Percentiles rank a stretch among this genome's conserved stretches.
These are phyloP conservation scores for Rallus limicola DNA, from an alignment of 2,113 vertebrate species.

Conservation along the genomic window DNA sequence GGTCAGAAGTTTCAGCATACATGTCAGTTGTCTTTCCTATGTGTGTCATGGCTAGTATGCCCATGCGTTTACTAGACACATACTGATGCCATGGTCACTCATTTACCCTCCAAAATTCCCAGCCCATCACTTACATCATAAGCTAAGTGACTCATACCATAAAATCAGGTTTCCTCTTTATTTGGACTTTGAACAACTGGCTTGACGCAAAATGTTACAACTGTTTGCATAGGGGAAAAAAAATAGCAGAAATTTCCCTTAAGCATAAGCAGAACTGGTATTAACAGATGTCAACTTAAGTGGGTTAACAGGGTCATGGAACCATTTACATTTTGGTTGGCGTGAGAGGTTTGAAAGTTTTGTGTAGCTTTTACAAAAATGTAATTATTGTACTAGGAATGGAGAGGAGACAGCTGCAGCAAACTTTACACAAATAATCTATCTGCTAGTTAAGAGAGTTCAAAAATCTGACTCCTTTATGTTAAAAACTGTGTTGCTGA, in stretches of 20 bases:
- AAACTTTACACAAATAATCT: neutral
- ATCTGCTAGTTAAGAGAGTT: neutral
- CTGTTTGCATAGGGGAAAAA: neutral
- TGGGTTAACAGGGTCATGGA: neutral
- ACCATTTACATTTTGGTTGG: neutral
- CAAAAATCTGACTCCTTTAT: neutral
- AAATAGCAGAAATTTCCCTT: constrained; percentile 13
- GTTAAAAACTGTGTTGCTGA: neutral
- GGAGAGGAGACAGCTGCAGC: neutral
- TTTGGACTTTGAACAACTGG: constrained; percentile 14
- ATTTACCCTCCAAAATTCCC: neutral
- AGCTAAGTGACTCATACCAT: neutral
- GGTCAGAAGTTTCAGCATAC: neutral
- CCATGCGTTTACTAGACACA: neutral
- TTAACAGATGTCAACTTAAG: neutral
- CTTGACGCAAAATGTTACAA: constrained; percentile 35
- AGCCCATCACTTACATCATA: constrained; percentile 12
- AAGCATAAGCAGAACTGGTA: neutral
- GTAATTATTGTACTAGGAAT: neutral
- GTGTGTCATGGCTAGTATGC: neutral
- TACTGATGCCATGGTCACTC: neutral
- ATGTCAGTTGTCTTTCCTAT: neutral
- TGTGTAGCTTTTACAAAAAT: neutral
- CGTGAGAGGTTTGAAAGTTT: neutral
- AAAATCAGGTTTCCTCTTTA: constrained; percentile 54